Evolutionary conservation across 1,140 invertebrate species (phyloP), one percentile per base, ranked within the genome.

Genomic region (Nymphalis io): DNA sequence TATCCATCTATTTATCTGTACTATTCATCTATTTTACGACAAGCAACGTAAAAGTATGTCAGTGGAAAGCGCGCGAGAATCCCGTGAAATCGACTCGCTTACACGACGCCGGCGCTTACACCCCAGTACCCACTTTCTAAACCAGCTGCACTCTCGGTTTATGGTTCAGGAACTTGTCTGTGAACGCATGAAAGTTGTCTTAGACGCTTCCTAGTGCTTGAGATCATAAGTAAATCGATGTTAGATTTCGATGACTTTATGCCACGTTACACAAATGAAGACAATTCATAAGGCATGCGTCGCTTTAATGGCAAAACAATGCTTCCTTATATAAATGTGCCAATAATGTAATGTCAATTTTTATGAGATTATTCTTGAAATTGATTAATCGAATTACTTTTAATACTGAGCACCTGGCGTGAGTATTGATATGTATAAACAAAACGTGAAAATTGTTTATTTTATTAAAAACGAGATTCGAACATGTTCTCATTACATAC

Each of bases 41-140:
- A 44, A 72, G 61, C 40, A 40, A 62, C 60, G 59, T 53, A 79
- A 84, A 88, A 84, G 84, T 88, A 76, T 90, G 88, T 85, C 86
- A 88, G 80, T 88, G 88, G 85, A 90, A 90, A 90, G 85, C 82
- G 83, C 86, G 83, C 85, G 86, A 88, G 85, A 89, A 81, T 90
- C 88, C 85, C 86, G 87, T 85, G 88, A 90, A 89, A 90, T 89
- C 83, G 77, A 78, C 79, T 76, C 79, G 80, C 80, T 80, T 83
- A 79, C 79, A 74, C 75, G 77, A 73, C 68, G 79, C 69, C 68
- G 76, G 65, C 67, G 77, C 78, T 75, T 78, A 78, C 81, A 79
- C 80, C 76, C 81, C 80, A 68, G 79, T 83, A 81, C 85, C 84
- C 85, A 88, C 88, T 90, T 90, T 90, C 88, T 90, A 90, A 89